Conservation (phyloP, 2,888 invertebrate species). For the Proisotoma minuta region DNA sequence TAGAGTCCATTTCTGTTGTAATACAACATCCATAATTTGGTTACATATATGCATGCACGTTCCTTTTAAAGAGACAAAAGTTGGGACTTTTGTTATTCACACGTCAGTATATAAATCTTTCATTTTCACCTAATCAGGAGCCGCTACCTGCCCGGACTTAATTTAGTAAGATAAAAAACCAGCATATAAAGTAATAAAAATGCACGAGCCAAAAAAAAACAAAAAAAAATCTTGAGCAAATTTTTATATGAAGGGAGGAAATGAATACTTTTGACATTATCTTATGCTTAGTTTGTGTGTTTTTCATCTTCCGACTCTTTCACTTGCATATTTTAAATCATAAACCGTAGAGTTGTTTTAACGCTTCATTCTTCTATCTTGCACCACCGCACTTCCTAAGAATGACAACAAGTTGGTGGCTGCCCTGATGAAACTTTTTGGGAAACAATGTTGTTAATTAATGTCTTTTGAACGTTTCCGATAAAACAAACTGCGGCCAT, state of each 20-base stretch:
- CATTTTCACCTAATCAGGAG: neutral
- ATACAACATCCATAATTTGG: neutral
- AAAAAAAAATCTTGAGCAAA: conserved; percentile 2
- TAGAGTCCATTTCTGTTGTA: neutral
- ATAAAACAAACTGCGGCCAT: neutral
- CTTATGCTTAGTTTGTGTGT: conserved; percentile 5
- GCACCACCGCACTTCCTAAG: neutral
- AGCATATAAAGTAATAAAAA: neutral
- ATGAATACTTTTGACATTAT: conserved; percentile 16
- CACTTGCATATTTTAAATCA: neutral
- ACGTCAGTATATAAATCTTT: neutral
- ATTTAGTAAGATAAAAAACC: neutral
- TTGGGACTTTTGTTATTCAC: neutral
- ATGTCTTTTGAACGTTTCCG: neutral
- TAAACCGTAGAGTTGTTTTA: neutral
- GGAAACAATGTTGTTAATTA: neutral
- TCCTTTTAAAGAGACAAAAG: neutral
- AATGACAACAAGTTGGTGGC: neutral
- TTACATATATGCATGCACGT: neutral
- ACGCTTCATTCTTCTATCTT: neutral
- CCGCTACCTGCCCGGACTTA: neutral
- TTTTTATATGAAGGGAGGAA: conserved; percentile 13
- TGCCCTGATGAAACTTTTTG: neutral
- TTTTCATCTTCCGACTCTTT: conserved; percentile 13
- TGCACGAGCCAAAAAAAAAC: neutral